Evolutionary conservation across 2,113 vertebrate genomes (phyloP), one percentile per base, ranked within the genome.

Genomic region (Neolamprologus hecqui): DNA sequence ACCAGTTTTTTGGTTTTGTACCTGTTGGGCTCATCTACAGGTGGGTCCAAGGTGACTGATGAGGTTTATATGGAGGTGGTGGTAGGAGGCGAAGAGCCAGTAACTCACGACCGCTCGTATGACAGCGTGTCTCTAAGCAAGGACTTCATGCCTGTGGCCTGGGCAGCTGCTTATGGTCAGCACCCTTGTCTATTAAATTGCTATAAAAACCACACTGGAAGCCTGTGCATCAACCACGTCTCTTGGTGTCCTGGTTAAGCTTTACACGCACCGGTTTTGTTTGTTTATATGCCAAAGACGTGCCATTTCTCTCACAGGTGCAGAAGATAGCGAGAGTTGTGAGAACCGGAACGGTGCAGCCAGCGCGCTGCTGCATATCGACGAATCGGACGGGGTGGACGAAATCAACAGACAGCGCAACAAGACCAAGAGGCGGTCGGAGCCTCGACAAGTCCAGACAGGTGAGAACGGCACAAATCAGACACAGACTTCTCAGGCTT

Each of bases 1-100:
- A 40, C 31, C 75, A 80, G 73, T 65, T 65, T 81, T 92, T 79
- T 88, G 84, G 84, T 87, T 89, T 86, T 92, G 60, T 86, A 37
- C 82, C 79, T 92, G 57, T 91, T 92, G 47, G 94, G 93, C 95
- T 96, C 95, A 90, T 94, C 83, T 84, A 85, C 95, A 98, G 97
- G 97, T 95, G 97, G 97, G 89, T 97, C 97, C 47, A 97, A 98
- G 96, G 97, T 98, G 85, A 97, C 98, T 57, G 98, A 98, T 91
- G 98, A 98, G 93, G 98, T 98, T 84, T 99, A 98, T 95, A 98
- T 99, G 98, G 98, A 98, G 92, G 97, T 98, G 93, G 98, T 98
- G 85, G 97, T 98, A 90, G 97, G 97, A 86, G 97, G 97, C 42
- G 98, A 98, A 81, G 98, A 99, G 91, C 97, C 97, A 31, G 97